phyloP scores from a whole-genome alignment of 2,797 vertebrate genomes.

The Chloroceryle amazona region DNA sequence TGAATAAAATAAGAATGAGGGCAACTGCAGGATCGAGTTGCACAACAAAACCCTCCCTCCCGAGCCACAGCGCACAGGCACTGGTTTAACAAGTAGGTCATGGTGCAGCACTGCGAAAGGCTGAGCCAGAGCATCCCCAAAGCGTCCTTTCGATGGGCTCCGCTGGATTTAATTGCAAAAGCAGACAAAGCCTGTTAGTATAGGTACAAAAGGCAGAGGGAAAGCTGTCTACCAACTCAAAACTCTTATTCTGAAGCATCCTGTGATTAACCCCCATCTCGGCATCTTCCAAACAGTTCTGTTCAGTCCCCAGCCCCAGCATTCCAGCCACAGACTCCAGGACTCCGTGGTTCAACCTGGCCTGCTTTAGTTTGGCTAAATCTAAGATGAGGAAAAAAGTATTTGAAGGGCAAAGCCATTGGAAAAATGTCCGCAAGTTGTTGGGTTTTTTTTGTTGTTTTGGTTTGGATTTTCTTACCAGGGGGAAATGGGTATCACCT shows the following conservation, averaged over 20 bases:
- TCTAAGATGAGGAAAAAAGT: neutral
- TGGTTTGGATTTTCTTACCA: neutral
- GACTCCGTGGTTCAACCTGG: neutral
- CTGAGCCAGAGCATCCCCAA: neutral
- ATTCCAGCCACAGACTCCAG: neutral
- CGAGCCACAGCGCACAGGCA: rapidly evolving
- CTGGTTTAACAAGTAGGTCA: neutral
- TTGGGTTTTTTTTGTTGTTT: too few species aligned
- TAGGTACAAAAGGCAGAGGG: rapidly evolving
- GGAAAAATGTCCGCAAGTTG: neutral
- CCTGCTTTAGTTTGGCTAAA: neutral
- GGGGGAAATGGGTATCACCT: neutral
- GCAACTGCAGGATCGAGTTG: rapidly evolving
- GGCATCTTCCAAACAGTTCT: neutral
- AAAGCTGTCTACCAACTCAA: rapidly evolving
- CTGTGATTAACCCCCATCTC: rapidly evolving
- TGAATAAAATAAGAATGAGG: neutral
- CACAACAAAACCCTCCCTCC: rapidly evolving
- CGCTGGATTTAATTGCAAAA: rapidly evolving
- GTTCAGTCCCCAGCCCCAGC: rapidly evolving
- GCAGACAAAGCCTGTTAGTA: rapidly evolving
- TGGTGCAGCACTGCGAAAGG: rapidly evolving
- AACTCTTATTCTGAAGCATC: neutral
- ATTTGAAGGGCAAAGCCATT: neutral
- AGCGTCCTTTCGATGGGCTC: rapidly evolving